Evolutionary conservation across 2,797 vertebrate genomes (phyloP).

Genomic region (Cryptoblepharus egeriae): DNA sequence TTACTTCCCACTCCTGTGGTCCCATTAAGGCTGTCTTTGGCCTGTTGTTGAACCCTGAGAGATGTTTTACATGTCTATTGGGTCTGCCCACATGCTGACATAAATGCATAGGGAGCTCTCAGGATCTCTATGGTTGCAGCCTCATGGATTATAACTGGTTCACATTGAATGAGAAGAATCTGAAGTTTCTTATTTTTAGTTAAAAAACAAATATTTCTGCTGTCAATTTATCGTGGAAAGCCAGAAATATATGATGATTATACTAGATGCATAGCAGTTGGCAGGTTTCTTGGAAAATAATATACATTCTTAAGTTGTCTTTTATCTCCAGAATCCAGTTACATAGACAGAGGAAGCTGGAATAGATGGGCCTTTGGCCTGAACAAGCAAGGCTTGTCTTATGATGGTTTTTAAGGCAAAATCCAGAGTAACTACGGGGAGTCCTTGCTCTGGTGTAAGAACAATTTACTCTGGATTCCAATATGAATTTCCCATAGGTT

Average conservation of each 20-base stretch:
- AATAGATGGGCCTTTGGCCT: too few relatives aligned
- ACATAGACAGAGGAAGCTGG: too few relatives aligned
- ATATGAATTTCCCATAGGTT: too few relatives aligned
- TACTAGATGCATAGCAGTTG: too few relatives aligned
- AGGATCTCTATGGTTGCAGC: not conserved
- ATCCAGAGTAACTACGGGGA: too few relatives aligned
- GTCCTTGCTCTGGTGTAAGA: too few relatives aligned
- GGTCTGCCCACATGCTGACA: not conserved
- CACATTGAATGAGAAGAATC: not conserved
- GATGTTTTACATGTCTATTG: not conserved
- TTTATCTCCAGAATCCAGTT: not conserved
- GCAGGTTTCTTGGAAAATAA: not conserved
- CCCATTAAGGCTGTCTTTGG: not conserved
- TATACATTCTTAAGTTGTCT: not conserved
- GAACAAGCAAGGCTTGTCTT: too few relatives aligned
- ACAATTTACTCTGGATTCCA: too few relatives aligned
- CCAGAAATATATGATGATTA: not conserved
- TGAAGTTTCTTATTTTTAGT: not conserved
- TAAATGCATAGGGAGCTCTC: not conserved
- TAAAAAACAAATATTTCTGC: not conserved
- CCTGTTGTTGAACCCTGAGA: not conserved
- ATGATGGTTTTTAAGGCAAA: too few relatives aligned
- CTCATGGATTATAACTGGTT: not conserved
- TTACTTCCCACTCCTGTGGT: slow-evolving; percentile 3
- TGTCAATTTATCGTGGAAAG: not conserved